Base-by-base conservation (phyloP, 2,797 vertebrate species). In the Chiroxiphia lanceolata region DNA sequence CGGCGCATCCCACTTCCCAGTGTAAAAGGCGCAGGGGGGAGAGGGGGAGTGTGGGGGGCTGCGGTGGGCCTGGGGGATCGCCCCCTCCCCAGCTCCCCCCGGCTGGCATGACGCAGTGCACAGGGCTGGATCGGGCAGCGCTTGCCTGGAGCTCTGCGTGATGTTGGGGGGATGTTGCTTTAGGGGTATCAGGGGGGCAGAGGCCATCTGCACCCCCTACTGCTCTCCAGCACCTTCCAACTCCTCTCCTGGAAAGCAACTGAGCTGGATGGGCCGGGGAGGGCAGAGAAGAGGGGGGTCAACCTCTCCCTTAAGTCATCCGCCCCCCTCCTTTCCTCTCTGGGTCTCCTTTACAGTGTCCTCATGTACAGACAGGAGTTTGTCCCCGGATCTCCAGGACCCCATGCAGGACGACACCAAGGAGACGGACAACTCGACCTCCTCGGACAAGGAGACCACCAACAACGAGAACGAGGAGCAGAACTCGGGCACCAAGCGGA, bases 401-500 rank as follows among this genome's bases (percentile, higher is more conserved):
- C 98, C 98, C 15, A 98, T 97, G 93, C 98, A 99, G 96, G 99
- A 99, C 77, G 99, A 99, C 97, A 98, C 98, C 95, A 99, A 99
- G 94, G 99, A 99, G 96, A 99, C 99, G 8, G 99, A 99, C 98
- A 99, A 99, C 95, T 99, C 99, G 9, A 99, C 99, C 77, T 99
- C 99, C 56, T 99, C 99, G 7, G 99, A 99, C 97, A 99, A 99
- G 97, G 99, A 99, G 97, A 99, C 98, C 59, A 98, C 99, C 97
- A 99, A 99, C 96, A 99, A 99, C 48, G 99, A 99, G 97, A 99
- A 99, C 42, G 99, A 99, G 97, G 99, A 99, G 97, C 99, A 99
- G 97, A 99, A 99, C 96, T 98, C 99, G 17, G 99, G 99, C 69
- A 97, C 99, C 78, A 99, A 99, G 70, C 87, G 99, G 85, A 98